Evolutionary conservation across 1,140 invertebrate species (phyloP), one percentile per base, ranked within the genome.

Genomic region (Plectus sambesii): DNA sequence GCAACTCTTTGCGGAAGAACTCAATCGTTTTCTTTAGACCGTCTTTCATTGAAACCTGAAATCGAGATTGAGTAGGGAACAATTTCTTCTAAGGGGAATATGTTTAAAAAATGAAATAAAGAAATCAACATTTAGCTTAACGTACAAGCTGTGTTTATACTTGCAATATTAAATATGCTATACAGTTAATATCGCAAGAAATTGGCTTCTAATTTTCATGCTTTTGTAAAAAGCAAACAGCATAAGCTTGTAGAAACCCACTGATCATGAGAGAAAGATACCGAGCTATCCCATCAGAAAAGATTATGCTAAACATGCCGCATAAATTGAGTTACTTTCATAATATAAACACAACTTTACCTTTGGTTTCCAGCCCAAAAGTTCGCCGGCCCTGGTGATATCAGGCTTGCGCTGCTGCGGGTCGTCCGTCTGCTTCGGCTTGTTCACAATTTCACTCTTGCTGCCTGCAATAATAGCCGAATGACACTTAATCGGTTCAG

Each of bases 301-400:
- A 33, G 30, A 17, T 12, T 33, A 12, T 17, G 12, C 12, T 12
- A 33, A 12, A 19, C 1, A 2, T 29, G 33, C 17, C 1, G n/a
- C 1, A 49, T 27, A 1, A 27, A 51, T 17, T 24, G 2, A 52
- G 47, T 5, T 25, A 24, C 4, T 5, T 3, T 26, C 17, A 9
- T 27, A 52, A 56, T 51, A 61, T n/a, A n/a, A n/a, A n/a, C n/a
- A n/a, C n/a, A n/a, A n/a, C n/a, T n/a, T n/a, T 70, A 86, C 84
- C 73, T 86, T n/a, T n/a, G 90, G 90, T 63, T 83, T 77, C 92
- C 92, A 97, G 49, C 83, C 78, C 1, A 97, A 73, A 60, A 81
- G 78, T 45, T 77, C 77, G 60, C 83, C 83, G 3, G 92, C 92
- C 42, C 84, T 72, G 0, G 78, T 78, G 41, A 96, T 97, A 68